Evolutionary conservation across 2,888 invertebrate genomes (phyloP).

Genomic region (Polymixis lichenea): DNA sequence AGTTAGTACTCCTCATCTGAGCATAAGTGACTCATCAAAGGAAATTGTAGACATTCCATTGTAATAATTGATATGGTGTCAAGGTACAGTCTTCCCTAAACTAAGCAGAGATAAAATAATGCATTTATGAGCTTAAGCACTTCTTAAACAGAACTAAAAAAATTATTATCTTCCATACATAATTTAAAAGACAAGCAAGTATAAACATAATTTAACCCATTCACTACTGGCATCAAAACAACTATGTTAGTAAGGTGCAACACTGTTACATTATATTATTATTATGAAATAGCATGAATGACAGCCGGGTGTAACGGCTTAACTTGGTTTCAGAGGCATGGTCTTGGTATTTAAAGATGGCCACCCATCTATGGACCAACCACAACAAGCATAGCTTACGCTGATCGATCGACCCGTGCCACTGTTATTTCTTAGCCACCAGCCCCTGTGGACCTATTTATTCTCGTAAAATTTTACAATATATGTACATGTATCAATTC

Average conservation of each 20-base stretch:
- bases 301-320: too few species aligned
- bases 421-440: too few species aligned
- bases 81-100: not conserved
- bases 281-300: not conserved
- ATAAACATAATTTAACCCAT: not conserved
- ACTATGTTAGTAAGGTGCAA: not conserved
- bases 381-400: too few species aligned
- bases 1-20: conserved; percentile 5
- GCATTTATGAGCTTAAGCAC: conserved; percentile 1
- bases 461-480: not conserved
- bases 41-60: conserved; percentile 22
- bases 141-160: not conserved
- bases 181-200: not conserved
- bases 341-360: too few species aligned
- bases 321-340: too few species aligned
- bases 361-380: too few species aligned
- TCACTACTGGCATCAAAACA: not conserved
- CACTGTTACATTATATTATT: not conserved
- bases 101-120: conserved; percentile 3
- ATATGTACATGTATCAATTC: too few species aligned
- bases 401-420: too few species aligned
- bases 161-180: not conserved
- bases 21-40: conserved; percentile 22
- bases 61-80: conserved; percentile 3
- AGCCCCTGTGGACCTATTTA: not conserved